These are phyloP conservation scores for Alectura lathami DNA, from an alignment of 2,113 vertebrate species.

Conservation along the genomic window DNA sequence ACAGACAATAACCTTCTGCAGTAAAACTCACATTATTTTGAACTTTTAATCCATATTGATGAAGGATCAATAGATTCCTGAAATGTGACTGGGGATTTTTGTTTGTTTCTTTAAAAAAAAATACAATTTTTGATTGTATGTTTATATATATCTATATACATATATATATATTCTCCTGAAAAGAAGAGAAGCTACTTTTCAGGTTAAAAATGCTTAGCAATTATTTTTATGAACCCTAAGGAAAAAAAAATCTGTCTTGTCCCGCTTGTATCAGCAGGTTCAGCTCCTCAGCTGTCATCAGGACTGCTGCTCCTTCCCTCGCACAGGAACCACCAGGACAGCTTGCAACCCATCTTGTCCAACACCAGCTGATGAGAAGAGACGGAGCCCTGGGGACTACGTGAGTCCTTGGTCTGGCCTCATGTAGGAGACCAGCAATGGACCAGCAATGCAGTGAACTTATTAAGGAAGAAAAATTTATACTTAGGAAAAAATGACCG, in stretches of 20 bases:
- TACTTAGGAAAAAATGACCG: not conserved
- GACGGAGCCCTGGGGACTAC: not conserved
- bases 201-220: not conserved
- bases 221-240: not conserved
- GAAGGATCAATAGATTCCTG: not conserved
- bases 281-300: not conserved
- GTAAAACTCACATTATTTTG: not conserved
- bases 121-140: accelerated
- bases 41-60: not conserved
- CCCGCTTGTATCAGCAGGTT: not conserved
- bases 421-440: not conserved
- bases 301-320: not conserved
- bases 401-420: not conserved
- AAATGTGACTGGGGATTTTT: not conserved
- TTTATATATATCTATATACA: no score
- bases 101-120: not conserved
- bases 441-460: not conserved
- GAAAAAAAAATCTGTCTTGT: not conserved
- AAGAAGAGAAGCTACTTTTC: not conserved
- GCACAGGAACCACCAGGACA: accelerated
- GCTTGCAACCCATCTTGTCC: accelerated
- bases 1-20: not conserved
- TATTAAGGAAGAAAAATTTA: not conserved
- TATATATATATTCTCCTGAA: not conserved
- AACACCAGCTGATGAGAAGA: not conserved